Evolutionary conservation across 2,888 invertebrate genomes (phyloP).

Genomic region (Idaea aversata): DNA sequence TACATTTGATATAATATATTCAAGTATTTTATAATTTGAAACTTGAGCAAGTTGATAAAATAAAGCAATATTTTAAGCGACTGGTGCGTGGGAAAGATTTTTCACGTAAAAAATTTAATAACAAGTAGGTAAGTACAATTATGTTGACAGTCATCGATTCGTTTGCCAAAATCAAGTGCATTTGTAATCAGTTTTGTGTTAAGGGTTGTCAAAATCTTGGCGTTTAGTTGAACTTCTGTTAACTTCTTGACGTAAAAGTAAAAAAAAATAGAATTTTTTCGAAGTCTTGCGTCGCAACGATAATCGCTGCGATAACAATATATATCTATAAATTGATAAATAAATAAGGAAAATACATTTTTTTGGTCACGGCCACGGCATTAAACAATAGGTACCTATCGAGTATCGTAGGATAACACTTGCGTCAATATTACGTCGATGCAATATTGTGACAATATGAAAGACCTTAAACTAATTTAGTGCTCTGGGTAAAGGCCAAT

Average conservation of each 20-base stretch:
- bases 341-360: neutral
- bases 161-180: constrained; percentile 33
- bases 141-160: constrained; percentile 25
- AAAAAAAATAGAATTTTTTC: too few relatives aligned
- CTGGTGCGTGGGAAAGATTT: neutral
- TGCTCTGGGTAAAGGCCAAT: constrained; percentile 5
- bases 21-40: constrained; percentile 10
- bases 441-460: constrained; percentile 18
- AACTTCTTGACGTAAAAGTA: too few relatives aligned
- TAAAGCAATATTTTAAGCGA: neutral
- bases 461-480: constrained; percentile 24
- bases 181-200: constrained; percentile 25
- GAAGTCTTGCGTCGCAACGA: too few relatives aligned
- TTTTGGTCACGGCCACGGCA: too few relatives aligned
- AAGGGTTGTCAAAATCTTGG: constrained; percentile 32
- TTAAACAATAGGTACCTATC: neutral
- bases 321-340: neutral
- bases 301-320: neutral
- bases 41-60: neutral
- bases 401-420: constrained; percentile 3
- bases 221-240: too few relatives aligned
- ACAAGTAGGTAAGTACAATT: constrained; percentile 13
- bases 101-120: constrained; percentile 2
- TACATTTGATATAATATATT: constrained; percentile 18
- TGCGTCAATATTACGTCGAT: neutral